A percentile compares a stretch with the other conserved stretches of the same genome.
Conservation (phyloP, 2,797 vertebrate genomes). For the Muscicapa striata region DNA sequence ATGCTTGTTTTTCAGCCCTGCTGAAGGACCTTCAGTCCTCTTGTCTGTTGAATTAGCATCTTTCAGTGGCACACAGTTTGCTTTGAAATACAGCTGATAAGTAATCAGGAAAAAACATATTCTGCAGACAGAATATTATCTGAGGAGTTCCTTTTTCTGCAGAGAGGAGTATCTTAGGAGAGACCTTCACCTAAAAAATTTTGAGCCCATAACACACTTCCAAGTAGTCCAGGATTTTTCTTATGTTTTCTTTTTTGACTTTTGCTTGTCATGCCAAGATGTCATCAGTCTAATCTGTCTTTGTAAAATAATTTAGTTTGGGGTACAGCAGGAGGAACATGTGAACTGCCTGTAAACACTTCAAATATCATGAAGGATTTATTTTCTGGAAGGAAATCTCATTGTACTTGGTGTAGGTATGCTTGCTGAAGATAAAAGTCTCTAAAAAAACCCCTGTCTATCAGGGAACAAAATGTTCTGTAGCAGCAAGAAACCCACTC, state of each 20-base stretch:
- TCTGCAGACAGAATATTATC: not conserved
- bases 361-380: not conserved
- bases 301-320: not conserved
- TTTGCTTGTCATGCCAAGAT: not conserved
- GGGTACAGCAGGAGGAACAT: not conserved
- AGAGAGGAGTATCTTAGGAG: not conserved
- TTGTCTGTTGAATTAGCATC: constrained; percentile 18
- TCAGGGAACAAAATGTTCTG: not conserved
- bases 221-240: not conserved
- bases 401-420: not conserved
- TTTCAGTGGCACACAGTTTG: constrained; percentile 13
- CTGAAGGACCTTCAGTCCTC: constrained; percentile 3
- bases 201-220: not conserved
- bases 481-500: not conserved
- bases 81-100: not conserved
- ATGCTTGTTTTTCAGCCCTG: not conserved
- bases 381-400: not conserved
- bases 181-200: not conserved
- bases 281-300: not conserved
- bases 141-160: not conserved
- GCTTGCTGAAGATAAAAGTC: not conserved
- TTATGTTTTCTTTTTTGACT: not conserved
- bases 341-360: not conserved
- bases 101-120: not conserved
- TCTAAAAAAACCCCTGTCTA: not conserved